Evolutionary conservation across 2,797 vertebrate genomes (phyloP).

Genomic region (Fringilla coelebs): DNA sequence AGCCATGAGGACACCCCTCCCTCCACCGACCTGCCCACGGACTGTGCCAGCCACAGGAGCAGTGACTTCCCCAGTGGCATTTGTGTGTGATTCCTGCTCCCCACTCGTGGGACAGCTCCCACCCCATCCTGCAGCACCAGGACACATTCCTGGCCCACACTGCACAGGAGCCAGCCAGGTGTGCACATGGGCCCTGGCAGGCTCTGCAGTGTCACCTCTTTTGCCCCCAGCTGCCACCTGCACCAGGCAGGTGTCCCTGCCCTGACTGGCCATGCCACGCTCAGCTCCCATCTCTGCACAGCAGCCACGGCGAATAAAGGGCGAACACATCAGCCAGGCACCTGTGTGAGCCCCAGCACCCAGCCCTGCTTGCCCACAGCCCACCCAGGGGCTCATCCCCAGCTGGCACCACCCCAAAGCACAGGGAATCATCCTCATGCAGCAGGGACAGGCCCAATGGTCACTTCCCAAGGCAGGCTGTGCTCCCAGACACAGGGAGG

Average conservation of each 20-base stretch:
- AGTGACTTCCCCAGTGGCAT: fast-evolving
- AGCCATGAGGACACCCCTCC: not conserved
- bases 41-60: not conserved
- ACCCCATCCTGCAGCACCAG: not conserved
- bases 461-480: not conserved
- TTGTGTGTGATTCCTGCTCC: not conserved
- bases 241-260: not conserved
- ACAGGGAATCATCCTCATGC: fast-evolving
- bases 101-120: not conserved
- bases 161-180: too few species aligned
- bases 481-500: not conserved
- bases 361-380: fast-evolving
- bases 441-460: fast-evolving
- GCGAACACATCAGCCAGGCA: fast-evolving
- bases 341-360: not conserved
- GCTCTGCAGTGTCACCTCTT: not conserved
- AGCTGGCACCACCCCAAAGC: too few species aligned
- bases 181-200: fast-evolving
- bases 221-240: not conserved
- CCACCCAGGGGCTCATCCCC: too few species aligned
- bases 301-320: not conserved
- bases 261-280: fast-evolving
- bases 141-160: not conserved
- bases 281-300: not conserved
- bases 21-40: fast-evolving